Evolutionary conservation across 2,888 invertebrate genomes (phyloP).

Genomic region (Isotomurus palustris): DNA sequence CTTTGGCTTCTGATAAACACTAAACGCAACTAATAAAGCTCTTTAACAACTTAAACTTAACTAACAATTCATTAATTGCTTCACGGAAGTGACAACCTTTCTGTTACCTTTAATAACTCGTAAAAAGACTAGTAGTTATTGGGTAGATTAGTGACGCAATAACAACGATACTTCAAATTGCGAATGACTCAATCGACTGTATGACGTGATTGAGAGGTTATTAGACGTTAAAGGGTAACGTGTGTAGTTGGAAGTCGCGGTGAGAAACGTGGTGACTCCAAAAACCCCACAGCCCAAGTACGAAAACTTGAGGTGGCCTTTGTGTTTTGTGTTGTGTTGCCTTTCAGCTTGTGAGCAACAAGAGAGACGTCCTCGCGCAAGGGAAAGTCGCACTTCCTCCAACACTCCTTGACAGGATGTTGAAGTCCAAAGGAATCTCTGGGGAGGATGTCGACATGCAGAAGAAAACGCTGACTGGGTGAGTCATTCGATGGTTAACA

Average conservation of each 20-base stretch:
- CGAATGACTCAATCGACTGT: too few relatives aligned
- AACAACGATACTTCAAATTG: too few relatives aligned
- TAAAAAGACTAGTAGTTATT: too few relatives aligned
- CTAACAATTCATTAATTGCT: too few relatives aligned
- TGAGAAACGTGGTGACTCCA: background rate
- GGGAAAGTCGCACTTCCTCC: slow-evolving; percentile 16
- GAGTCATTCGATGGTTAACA: background rate
- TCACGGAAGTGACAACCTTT: too few relatives aligned
- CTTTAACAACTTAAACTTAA: background rate
- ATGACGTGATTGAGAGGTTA: too few relatives aligned
- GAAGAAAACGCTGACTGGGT: slow-evolving; percentile 25
- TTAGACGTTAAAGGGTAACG: too few relatives aligned
- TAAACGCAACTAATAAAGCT: background rate
- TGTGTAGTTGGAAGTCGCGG: too few relatives aligned
- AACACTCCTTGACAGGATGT: slow-evolving; percentile 7
- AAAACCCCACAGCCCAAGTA: slow-evolving; percentile 1
- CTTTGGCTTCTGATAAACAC: background rate
- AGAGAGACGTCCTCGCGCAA: slow-evolving; percentile 12
- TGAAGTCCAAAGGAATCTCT: slow-evolving; percentile 1
- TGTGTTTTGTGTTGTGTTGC: too few relatives aligned
- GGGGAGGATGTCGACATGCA: slow-evolving; percentile 16
- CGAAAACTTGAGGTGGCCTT: too few relatives aligned
- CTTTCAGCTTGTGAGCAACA: slow-evolving; percentile 11
- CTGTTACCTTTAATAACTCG: too few relatives aligned
- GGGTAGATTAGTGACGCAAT: too few relatives aligned